A percentile compares a stretch with the other conserved stretches of the same genome.
Conservation (phyloP, 1,140 invertebrate species). For the Apocrypta bakeri region DNA sequence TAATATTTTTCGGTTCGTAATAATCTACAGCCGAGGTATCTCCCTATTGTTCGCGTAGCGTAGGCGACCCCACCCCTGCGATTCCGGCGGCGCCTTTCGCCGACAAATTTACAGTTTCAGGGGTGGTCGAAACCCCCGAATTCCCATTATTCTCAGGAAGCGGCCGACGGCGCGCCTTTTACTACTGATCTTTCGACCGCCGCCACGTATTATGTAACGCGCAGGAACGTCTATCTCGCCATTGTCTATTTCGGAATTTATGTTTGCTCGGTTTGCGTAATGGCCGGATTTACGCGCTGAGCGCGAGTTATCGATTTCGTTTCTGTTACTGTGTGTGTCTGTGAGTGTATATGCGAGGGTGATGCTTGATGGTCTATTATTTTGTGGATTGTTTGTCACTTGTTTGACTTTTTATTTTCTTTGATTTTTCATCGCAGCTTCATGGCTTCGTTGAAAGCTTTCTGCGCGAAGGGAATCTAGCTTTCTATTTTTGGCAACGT, state of each 20-base stretch:
- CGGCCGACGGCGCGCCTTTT: conserved; percentile 36
- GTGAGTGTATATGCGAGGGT: no score
- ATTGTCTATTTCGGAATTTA: conserved; percentile 49
- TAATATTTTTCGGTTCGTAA: conserved; percentile 20
- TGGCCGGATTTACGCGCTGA: conserved; percentile 19
- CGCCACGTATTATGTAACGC: conserved; percentile 27
- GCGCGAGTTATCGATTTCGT: conserved; percentile 33
- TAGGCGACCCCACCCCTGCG: background rate
- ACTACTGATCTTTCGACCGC: conserved; percentile 38
- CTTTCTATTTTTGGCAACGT: no score
- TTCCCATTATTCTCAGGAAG: conserved; percentile 50
- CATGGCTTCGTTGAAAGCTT: no score
- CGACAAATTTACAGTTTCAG: conserved; percentile 39
- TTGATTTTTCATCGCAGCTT: no score
- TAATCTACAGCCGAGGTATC: background rate
- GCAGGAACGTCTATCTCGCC: conserved; percentile 32
- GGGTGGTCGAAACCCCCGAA: background rate
- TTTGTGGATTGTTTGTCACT: no score
- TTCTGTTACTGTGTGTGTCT: background rate
- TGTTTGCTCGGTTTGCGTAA: conserved; percentile 44
- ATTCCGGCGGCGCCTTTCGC: conserved; percentile 22
- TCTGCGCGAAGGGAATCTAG: no score
- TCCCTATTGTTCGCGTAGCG: background rate
- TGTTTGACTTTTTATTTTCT: no score
- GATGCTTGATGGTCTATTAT: no score